Conservation (phyloP, 2,888 invertebrate genomes). For the Pogonocherus hispidulus region DNA sequence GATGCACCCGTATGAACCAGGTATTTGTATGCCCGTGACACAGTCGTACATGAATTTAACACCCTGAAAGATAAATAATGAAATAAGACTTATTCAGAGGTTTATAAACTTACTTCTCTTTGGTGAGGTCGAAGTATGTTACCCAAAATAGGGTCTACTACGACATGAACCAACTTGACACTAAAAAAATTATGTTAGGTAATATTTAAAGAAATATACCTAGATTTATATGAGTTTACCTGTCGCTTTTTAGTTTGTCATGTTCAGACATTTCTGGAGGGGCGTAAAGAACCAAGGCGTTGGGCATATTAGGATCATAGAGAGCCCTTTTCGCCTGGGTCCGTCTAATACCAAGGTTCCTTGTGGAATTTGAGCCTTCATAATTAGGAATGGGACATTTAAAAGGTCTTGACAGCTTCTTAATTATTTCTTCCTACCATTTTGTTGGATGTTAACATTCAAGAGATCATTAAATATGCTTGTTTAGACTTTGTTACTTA, state of each 20-base stretch:
- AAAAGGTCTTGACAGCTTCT: slow-evolving; percentile 87
- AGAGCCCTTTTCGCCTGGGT: slow-evolving; percentile 78
- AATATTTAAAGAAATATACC: slow-evolving; percentile 9
- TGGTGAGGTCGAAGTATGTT: slow-evolving; percentile 97
- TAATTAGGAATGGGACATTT: slow-evolving; percentile 95
- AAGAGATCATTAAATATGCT: slow-evolving; percentile 3
- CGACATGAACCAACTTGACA: slow-evolving; percentile 88
- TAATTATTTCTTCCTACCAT: slow-evolving; percentile 81
- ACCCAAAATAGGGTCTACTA: slow-evolving; percentile 94
- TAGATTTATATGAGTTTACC: slow-evolving; percentile 72
- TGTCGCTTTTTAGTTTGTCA: slow-evolving; percentile 86
- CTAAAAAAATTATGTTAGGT: slow-evolving; percentile 67
- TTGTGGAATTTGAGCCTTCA: slow-evolving; percentile 77
- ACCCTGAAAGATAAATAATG: slow-evolving; percentile 73
- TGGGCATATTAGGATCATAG: slow-evolving; percentile 93
- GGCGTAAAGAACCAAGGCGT: slow-evolving; percentile 88
- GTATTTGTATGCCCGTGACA: slow-evolving; percentile 92
- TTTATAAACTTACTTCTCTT: slow-evolving; percentile 76
- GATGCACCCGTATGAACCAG: slow-evolving; percentile 92
- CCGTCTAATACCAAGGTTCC: slow-evolving; percentile 84
- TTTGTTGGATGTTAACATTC: slow-evolving; percentile 59
- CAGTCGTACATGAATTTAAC: slow-evolving; percentile 99
- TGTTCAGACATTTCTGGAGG: slow-evolving; percentile 90
- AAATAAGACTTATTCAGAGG: background rate
- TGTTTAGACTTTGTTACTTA: slow-evolving; percentile 53